Evolutionary conservation across 2,888 invertebrate genomes (phyloP).

Genomic region (Phasia obesa): DNA sequence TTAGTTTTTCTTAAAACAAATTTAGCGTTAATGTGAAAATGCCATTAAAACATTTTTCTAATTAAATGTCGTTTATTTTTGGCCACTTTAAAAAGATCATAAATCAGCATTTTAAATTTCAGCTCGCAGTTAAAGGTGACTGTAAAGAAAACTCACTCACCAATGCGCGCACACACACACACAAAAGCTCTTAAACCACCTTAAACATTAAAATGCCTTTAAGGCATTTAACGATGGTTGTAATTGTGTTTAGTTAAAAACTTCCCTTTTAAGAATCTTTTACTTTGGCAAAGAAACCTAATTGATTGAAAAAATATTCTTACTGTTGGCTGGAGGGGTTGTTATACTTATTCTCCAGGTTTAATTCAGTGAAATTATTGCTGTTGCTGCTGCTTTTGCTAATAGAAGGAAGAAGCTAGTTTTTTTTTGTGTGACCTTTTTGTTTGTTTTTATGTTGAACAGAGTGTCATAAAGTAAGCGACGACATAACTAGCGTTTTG

Average conservation of each 20-base stretch:
- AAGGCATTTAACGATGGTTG: conserved; percentile 35
- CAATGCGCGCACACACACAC: background rate
- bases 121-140: conserved; percentile 28
- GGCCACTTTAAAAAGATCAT: conserved; percentile 81
- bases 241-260: conserved; percentile 52
- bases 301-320: conserved; percentile 79
- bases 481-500: conserved; percentile 43
- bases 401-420: conserved; percentile 46
- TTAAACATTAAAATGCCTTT: conserved; percentile 45
- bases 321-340: conserved; percentile 76
- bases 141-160: too few species aligned
- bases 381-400: conserved; percentile 37
- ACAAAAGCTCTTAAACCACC: conserved; percentile 60
- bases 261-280: conserved; percentile 70
- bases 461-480: conserved; percentile 75
- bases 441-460: conserved; percentile 61
- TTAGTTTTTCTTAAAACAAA: conserved; percentile 65
- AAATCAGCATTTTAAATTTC: conserved; percentile 77
- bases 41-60: conserved; percentile 81
- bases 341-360: conserved; percentile 61
- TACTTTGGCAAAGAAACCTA: conserved; percentile 79
- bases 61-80: conserved; percentile 82
- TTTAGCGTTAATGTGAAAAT: conserved; percentile 80
- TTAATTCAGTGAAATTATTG: conserved; percentile 55
- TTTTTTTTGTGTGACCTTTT: conserved; percentile 72